These are phyloP conservation scores for Mus pahari DNA, from an alignment of 2,113 vertebrate genomes.

Conservation along the genomic window DNA sequence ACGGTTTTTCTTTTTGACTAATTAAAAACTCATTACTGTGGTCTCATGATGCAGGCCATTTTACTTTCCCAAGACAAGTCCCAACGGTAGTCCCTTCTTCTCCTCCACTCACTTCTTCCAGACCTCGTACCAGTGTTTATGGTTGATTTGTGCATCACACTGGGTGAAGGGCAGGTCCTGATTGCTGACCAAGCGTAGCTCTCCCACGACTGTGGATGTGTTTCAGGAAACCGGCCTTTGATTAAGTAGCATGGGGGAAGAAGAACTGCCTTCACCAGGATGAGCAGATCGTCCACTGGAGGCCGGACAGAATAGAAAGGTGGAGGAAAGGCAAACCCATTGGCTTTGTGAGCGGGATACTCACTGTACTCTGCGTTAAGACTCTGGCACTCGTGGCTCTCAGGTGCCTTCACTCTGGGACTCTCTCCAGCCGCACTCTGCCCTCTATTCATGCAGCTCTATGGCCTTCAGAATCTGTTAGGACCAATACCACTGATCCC, in stretches of 20 bases:
- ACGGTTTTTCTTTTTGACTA: neutral
- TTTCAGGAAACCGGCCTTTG: neutral
- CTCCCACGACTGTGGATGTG: neutral
- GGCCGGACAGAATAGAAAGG: neutral
- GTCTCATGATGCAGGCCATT: no score
- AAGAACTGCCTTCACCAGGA: neutral
- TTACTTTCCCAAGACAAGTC: no score
- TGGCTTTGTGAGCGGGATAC: neutral
- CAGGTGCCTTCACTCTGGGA: neutral
- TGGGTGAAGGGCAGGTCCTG: neutral
- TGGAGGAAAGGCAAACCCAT: neutral
- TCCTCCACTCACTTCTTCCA: neutral
- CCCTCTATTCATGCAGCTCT: neutral
- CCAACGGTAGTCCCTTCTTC: fast-evolving
- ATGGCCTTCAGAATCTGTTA: neutral
- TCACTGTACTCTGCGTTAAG: neutral
- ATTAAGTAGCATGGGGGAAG: neutral
- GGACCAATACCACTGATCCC: neutral
- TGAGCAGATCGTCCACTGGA: neutral
- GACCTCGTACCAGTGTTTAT: neutral
- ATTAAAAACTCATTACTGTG: neutral
- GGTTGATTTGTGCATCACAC: neutral
- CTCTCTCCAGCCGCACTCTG: no score
- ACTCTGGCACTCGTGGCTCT: neutral
- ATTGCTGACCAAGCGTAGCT: neutral